These are phyloP conservation scores for Ochotona princeps DNA, from an alignment of 2,113 vertebrate species.

Conservation along the genomic window DNA sequence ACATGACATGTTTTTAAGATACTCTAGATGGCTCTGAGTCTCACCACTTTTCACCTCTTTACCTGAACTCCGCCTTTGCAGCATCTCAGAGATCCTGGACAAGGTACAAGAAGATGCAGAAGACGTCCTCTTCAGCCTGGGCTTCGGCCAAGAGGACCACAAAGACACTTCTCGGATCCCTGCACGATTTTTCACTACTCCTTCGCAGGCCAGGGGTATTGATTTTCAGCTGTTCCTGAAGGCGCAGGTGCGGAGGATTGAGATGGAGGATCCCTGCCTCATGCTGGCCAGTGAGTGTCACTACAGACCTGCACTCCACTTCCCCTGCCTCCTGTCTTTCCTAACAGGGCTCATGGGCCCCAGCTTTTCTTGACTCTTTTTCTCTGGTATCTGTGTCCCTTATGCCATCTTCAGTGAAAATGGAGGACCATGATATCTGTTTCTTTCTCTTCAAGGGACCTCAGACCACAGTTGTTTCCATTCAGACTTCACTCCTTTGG, in stretches of 20 bases:
- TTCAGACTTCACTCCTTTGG: background rate
- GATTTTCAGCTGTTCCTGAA: conserved; percentile 94
- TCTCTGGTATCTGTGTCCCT: background rate
- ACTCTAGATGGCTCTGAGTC: background rate
- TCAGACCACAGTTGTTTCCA: background rate
- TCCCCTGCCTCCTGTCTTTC: background rate
- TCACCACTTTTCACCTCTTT: conserved; percentile 1
- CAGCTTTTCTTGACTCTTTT: background rate
- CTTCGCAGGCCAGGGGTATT: conserved; percentile 92
- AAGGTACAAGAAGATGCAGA: conserved; percentile 91
- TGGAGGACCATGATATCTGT: background rate
- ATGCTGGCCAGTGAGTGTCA: conserved; percentile 91
- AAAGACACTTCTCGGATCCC: conserved; percentile 90
- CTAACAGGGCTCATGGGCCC: background rate
- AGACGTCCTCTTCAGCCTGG: conserved; percentile 91
- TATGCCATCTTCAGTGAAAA: background rate
- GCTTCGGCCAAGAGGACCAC: conserved; percentile 90
- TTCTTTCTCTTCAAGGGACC: background rate
- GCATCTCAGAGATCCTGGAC: conserved; percentile 89
- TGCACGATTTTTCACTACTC: conserved; percentile 91
- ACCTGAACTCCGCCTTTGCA: conserved; percentile 48
- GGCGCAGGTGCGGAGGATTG: conserved; percentile 89
- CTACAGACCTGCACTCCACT: background rate
- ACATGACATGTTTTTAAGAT: background rate
- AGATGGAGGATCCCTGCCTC: conserved; percentile 92